A percentile compares a stretch with the other conserved stretches of the same genome.
These are phyloP conservation scores for Stenoptilia bipunctidactyla DNA, from an alignment of 2,888 invertebrate genomes.

Conservation along the genomic window DNA sequence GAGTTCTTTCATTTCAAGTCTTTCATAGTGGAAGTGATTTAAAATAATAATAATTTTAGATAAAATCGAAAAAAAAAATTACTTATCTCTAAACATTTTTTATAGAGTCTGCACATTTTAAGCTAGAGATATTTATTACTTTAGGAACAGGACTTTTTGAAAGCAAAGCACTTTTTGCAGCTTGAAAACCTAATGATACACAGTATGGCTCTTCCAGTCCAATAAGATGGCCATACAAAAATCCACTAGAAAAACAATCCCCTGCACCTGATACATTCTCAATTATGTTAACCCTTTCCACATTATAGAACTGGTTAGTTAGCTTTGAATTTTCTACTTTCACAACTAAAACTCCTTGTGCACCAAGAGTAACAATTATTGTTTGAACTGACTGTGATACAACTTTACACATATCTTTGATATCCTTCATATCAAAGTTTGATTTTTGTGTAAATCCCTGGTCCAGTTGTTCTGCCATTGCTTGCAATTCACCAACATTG, in stretches of 20 bases:
- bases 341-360: conserved; percentile 53
- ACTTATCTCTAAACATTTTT: no score
- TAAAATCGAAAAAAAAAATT: no score
- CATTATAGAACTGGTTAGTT: conserved; percentile 39
- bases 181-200: conserved; percentile 72
- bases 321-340: conserved; percentile 4
- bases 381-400: conserved; percentile 64
- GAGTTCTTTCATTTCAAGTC: no score
- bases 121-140: no score
- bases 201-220: conserved; percentile 69
- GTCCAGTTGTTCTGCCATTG: conserved; percentile 71
- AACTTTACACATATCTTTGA: conserved; percentile 31
- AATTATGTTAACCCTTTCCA: conserved; percentile 44
- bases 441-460: conserved; percentile 22
- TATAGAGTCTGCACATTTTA: no score
- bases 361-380: conserved; percentile 74
- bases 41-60: no score
- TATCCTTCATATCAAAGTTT: conserved; percentile 26
- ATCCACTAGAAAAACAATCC: conserved; percentile 81
- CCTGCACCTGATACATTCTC: conserved; percentile 88
- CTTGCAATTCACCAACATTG: conserved; percentile 81
- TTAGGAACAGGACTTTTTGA: conserved; percentile 72
- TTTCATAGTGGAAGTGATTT: no score
- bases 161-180: conserved; percentile 72
- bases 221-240: conserved; percentile 73